phyloP scores from a whole-genome alignment of 1,140 invertebrate species.

The Campoletis sonorensis region DNA sequence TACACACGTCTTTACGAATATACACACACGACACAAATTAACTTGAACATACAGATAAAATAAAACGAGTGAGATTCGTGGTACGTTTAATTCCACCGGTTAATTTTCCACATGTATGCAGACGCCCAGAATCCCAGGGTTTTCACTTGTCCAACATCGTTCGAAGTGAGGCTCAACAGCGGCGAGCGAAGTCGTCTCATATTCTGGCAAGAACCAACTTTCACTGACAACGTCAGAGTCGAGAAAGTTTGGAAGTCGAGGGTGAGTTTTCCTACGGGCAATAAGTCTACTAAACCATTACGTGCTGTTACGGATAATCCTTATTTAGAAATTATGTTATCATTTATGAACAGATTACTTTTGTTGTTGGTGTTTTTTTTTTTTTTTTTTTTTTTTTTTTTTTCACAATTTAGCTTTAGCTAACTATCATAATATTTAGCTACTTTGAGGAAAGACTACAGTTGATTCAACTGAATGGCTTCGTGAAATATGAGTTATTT shows the following conservation, averaged over 20 bases:
- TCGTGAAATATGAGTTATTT: no score
- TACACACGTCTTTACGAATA: not conserved
- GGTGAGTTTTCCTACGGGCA: conserved; percentile 70
- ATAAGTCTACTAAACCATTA: not conserved
- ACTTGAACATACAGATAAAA: not conserved
- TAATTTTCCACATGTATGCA: conserved; percentile 60
- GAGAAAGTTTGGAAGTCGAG: conserved; percentile 80
- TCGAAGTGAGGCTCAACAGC: conserved; percentile 78
- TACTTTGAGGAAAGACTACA: no score
- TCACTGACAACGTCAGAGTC: conserved; percentile 81
- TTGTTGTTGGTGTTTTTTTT: no score
- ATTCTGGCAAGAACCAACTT: conserved; percentile 83
- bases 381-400: not conserved
- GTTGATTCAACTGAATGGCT: no score
- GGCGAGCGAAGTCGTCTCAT: conserved; percentile 78
- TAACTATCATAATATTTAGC: no score
- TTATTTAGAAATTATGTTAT: not conserved
- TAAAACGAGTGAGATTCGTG: not conserved
- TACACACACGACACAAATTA: not conserved
- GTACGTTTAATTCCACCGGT: not conserved
- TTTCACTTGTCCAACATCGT: conserved; percentile 80
- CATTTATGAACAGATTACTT: not conserved
- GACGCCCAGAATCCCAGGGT: conserved; percentile 80
- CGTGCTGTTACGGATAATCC: not conserved
- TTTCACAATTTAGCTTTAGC: not conserved